Evolutionary conservation across 2,888 invertebrate genomes (phyloP).

Genomic region (Thera britannica): DNA sequence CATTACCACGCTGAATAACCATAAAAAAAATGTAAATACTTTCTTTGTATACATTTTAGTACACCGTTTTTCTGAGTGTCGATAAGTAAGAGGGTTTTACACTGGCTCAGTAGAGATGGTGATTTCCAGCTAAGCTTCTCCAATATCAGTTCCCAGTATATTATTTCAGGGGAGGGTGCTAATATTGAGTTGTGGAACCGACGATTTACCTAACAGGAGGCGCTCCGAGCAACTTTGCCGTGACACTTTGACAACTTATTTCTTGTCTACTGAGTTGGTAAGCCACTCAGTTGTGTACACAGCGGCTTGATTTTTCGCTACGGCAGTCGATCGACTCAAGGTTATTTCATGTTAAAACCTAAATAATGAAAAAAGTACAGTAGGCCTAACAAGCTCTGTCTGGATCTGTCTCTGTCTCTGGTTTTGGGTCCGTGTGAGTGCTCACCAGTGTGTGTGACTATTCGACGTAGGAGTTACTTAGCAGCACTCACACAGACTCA

Average conservation of each 20-base stretch:
- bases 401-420: too few relatives aligned
- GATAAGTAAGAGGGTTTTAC: neutral
- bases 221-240: conserved; percentile 77
- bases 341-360: conserved; percentile 28
- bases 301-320: conserved; percentile 67
- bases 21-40: too few relatives aligned
- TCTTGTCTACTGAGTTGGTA: conserved; percentile 77
- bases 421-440: too few relatives aligned
- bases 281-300: conserved; percentile 74
- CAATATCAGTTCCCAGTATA: conserved; percentile 77
- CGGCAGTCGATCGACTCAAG: conserved; percentile 42
- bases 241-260: conserved; percentile 84
- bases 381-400: too few relatives aligned
- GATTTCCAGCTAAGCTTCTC: conserved; percentile 50
- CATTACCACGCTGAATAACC: too few relatives aligned
- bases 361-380: conserved; percentile 24
- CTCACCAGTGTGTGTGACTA: too few relatives aligned
- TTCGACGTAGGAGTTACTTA: too few relatives aligned
- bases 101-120: neutral
- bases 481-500: too few relatives aligned
- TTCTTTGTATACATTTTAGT: too few relatives aligned
- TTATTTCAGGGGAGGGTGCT: conserved; percentile 75
- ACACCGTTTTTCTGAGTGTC: too few relatives aligned
- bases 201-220: conserved; percentile 80
- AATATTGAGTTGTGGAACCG: conserved; percentile 81